These are phyloP conservation scores for Laticauda colubrina DNA, from an alignment of 2,113 vertebrate genomes.

Conservation along the genomic window DNA sequence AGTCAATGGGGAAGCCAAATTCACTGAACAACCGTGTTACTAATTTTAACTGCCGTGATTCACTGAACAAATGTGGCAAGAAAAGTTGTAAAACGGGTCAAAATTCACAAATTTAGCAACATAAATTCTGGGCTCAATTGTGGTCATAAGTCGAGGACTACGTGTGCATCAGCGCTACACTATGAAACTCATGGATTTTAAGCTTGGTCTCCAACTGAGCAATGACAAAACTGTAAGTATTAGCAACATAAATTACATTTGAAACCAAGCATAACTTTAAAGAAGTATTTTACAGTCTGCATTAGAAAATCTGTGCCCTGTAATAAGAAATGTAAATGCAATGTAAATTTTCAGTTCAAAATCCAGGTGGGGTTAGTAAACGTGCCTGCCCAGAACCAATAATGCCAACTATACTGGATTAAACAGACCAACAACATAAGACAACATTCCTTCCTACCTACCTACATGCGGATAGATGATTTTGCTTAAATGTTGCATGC, in stretches of 20 bases:
- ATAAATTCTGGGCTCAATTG: too few relatives aligned
- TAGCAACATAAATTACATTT: background rate
- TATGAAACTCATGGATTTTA: background rate
- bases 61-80: too few relatives aligned
- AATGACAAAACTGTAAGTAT: background rate
- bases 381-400: background rate
- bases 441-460: background rate
- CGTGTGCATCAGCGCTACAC: background rate
- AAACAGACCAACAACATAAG: background rate
- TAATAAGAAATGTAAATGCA: background rate
- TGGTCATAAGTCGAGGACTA: too few relatives aligned
- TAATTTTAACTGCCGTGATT: too few relatives aligned
- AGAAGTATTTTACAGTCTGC: background rate
- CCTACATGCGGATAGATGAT: background rate
- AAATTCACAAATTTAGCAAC: too few relatives aligned
- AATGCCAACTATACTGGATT: background rate
- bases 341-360: background rate
- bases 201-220: background rate
- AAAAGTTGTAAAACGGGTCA: too few relatives aligned
- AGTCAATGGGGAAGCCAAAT: too few relatives aligned
- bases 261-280: background rate
- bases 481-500: background rate
- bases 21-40: too few relatives aligned
- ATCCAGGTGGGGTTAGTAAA: background rate
- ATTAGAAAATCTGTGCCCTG: background rate